Percentiles rank a stretch among this genome's conserved stretches.
Evolutionary conservation across 2,113 vertebrate species (phyloP).

Genomic region (Lagenorhynchus albirostris): DNA sequence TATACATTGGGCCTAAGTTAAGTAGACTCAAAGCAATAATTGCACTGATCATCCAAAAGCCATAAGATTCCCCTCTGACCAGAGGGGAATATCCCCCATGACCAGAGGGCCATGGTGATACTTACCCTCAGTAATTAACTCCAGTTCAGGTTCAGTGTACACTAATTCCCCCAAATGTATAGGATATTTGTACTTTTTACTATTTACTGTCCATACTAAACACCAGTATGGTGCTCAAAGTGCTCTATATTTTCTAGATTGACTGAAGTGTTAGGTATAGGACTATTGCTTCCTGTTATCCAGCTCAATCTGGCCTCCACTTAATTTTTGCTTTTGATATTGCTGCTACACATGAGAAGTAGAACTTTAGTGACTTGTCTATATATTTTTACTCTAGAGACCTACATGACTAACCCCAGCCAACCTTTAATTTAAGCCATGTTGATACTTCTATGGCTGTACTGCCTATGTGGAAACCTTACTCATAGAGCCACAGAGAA

Average conservation of each 20-base stretch:
- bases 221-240: not conserved
- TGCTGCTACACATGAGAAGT: fast-evolving
- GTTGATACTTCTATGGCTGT: not conserved
- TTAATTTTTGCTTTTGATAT: not conserved
- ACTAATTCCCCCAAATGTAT: not conserved
- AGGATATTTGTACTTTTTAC: not conserved
- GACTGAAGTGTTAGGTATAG: not conserved
- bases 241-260: not conserved
- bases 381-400: not conserved
- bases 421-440: not conserved
- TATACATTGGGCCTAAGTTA: not conserved
- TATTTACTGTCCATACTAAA: not conserved
- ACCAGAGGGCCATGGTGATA: not conserved
- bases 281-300: not conserved
- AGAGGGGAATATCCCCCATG: not conserved
- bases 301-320: not conserved
- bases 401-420: not conserved
- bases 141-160: not conserved
- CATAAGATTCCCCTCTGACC: not conserved
- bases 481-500: fast-evolving
- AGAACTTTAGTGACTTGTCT: not conserved
- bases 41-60: not conserved
- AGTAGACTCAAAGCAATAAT: not conserved
- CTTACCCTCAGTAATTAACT: not conserved
- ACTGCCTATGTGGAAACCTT: not conserved